Conservation (phyloP, 2,888 invertebrate genomes). For the Leptinotarsa rubiginosa region DNA sequence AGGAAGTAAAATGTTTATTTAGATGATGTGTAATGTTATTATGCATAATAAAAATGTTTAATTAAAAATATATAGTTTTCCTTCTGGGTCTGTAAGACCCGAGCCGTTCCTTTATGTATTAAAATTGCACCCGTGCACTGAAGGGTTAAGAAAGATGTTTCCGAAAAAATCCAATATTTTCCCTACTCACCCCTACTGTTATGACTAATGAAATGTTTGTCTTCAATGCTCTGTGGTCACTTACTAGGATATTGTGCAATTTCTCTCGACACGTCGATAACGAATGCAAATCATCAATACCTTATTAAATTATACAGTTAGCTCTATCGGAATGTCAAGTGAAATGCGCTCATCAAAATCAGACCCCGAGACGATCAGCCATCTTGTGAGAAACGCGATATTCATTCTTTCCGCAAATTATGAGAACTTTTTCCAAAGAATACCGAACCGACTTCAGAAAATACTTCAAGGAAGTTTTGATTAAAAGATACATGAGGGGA, state of each 20-base stretch:
- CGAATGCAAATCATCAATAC: background rate
- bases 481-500: background rate
- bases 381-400: background rate
- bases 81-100: too few species aligned
- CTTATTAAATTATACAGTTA: background rate
- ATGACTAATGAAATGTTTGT: background rate
- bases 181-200: conserved; percentile 9
- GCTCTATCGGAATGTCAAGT: background rate
- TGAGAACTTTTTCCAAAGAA: background rate
- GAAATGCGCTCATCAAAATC: background rate
- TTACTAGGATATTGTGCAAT: background rate
- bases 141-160: too few species aligned
- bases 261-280: background rate
- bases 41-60: too few species aligned
- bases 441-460: too few species aligned
- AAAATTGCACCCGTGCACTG: too few species aligned
- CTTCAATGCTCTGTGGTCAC: background rate
- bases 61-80: too few species aligned
- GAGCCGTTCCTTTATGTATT: too few species aligned
- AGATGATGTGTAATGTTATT: too few species aligned
- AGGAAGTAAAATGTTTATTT: too few species aligned
- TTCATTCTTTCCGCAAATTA: background rate
- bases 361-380: background rate
- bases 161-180: background rate
- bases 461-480: too few species aligned